Base-by-base conservation (phyloP, 1,140 invertebrate genomes). In the Melipona quadrifasciata region DNA sequence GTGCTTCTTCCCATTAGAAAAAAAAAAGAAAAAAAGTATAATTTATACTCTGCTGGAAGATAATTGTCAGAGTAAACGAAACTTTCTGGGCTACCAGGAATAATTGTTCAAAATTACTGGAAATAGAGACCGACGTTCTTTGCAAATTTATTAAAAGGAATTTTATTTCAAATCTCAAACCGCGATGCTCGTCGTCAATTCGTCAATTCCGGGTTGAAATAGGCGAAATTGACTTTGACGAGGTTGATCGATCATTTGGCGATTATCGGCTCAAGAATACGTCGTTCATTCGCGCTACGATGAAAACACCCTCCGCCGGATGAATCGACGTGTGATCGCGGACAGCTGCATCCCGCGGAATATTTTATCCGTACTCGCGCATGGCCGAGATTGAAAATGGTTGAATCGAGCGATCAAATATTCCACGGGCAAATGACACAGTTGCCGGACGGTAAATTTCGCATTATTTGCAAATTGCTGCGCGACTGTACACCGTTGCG, bases 381-480 rank as follows among this genome's bases (percentile, higher is more conserved):
- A 11, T 24, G 21, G 34, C 6, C 4, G 31, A 24, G 16, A 51
- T 47, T 19, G 61, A 64, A 75, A 82, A 82, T 77, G 73, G 80
- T 68, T 51, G 51, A 19, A 82, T 82, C 73, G 80, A 31, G 65
- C 80, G 73, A 82, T 77, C 80, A 57, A 82, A 82, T 77, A 77
- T 82, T 82, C 73, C 51, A 47, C 53, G 0, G 34, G 61, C 80
- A 82, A 82, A 82, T 82, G 80, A 53, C 80, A 75, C 51, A 21
- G 73, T 51, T 57, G 73, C 19, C 73, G 61, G 53, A n/a, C 64
- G 73, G 61, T 67, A 77, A 82, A 82, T 82, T 82, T 82, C 72
- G 61, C 74, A 82, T 82, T 82, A 82, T 82, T 82, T 82, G 80
- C 73, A 82, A 82, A 82, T 82, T 57, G 80, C 12, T 67, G 17